These are phyloP conservation scores for Balanococcus diminutus DNA, from an alignment of 2,888 invertebrate genomes.

Conservation along the genomic window DNA sequence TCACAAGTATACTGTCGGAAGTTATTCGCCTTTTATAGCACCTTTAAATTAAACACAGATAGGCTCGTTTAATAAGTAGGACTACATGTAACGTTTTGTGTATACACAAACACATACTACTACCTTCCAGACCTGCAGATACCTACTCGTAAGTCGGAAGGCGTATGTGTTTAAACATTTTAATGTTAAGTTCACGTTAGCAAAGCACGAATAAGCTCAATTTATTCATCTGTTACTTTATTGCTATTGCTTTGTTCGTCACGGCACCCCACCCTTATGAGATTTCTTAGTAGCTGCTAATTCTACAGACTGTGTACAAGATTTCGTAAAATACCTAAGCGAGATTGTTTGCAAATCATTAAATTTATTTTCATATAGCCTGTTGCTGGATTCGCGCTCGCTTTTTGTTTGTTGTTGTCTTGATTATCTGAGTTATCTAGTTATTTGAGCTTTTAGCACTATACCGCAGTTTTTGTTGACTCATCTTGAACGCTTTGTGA, in stretches of 20 bases:
- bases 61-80: constrained; percentile 8
- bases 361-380: constrained; percentile 9
- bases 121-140: not conserved
- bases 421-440: not conserved
- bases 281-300: not conserved
- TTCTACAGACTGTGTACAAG: not conserved
- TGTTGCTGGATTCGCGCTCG: not conserved
- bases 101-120: not conserved
- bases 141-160: not conserved
- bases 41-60: constrained; percentile 37
- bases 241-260: not conserved
- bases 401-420: constrained; percentile 1
- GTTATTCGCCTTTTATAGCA: constrained; percentile 27
- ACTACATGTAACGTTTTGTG: not conserved
- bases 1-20: not conserved
- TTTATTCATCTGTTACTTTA: constrained; percentile 3
- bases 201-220: not conserved
- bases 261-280: not conserved
- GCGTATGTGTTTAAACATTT: not conserved
- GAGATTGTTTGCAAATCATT: constrained; percentile 33
- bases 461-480: not conserved
- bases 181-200: constrained; percentile 5
- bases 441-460: not conserved
- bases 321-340: not conserved
- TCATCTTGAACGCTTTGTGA: not conserved